phyloP scores from a whole-genome alignment of 2,113 vertebrate genomes.

The Salvelinus sp. region DNA sequence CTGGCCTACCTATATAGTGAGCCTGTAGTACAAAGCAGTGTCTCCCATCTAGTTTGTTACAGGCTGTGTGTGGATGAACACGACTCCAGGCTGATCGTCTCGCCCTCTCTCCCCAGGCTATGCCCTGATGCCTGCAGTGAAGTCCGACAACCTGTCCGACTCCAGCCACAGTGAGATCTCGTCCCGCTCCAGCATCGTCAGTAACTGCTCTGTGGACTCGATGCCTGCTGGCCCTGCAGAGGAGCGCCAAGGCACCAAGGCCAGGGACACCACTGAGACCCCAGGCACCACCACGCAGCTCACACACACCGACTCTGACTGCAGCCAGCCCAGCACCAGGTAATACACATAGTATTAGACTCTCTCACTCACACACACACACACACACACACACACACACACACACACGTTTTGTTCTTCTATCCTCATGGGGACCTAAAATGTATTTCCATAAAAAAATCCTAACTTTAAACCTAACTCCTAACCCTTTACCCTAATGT shows the following conservation, averaged over 20 bases:
- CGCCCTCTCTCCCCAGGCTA: constrained; percentile 74
- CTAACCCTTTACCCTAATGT: too few species aligned
- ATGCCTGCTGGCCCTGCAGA: constrained; percentile 78
- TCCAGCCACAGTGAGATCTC: constrained; percentile 97
- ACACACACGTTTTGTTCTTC: not conserved
- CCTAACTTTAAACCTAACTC: too few species aligned
- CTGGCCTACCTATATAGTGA: too few species aligned
- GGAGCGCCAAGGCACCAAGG: constrained; percentile 74
- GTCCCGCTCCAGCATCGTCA: constrained; percentile 90
- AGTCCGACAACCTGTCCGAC: constrained; percentile 87
- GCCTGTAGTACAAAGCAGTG: too few species aligned
- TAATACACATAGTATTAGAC: constrained; percentile 45
- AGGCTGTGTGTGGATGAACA: too few species aligned
- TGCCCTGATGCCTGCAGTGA: constrained; percentile 78
- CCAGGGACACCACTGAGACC: not conserved
- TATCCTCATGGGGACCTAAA: too few species aligned
- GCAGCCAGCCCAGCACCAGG: constrained; percentile 80
- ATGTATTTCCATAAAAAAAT: too few species aligned
- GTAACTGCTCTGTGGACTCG: constrained; percentile 89
- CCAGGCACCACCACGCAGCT: constrained; percentile 28
- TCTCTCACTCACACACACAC: not conserved
- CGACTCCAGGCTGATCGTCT: not conserved
- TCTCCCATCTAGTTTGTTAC: too few species aligned
- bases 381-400: not conserved
- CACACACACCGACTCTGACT: constrained; percentile 69